Percentiles rank a stretch among this genome's conserved stretches.
These are phyloP conservation scores for Drosophila kohkoa DNA, from an alignment of 1,140 invertebrate genomes.

Conservation along the genomic window DNA sequence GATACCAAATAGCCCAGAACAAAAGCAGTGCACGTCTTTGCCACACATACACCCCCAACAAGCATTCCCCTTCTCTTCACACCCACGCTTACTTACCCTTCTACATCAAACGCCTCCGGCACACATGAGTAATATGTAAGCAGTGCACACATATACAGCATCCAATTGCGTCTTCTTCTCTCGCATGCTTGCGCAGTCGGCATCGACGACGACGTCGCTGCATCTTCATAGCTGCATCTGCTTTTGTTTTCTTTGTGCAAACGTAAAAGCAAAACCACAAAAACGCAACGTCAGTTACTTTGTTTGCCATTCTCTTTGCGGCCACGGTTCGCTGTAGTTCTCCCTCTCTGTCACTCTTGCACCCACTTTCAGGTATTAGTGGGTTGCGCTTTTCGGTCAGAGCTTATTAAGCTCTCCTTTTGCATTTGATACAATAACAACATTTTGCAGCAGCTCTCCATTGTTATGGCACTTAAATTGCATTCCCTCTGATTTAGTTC, in stretches of 20 bases:
- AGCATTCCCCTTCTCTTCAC: background rate
- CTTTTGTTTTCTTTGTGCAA: constrained; percentile 57
- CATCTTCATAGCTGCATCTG: constrained; percentile 55
- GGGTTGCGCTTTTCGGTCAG: constrained; percentile 38
- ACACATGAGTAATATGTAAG: constrained; percentile 54
- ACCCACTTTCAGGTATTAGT: constrained; percentile 37
- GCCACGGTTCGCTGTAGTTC: constrained; percentile 12
- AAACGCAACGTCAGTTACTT: constrained; percentile 30
- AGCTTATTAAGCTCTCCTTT: constrained; percentile 40
- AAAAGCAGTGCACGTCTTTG: constrained; percentile 43
- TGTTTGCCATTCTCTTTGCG: constrained; percentile 52
- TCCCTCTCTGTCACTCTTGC: background rate
- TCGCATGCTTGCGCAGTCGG: background rate
- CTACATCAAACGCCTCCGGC: constrained; percentile 26
- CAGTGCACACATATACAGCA: constrained; percentile 34
- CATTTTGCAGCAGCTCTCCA: constrained; percentile 30
- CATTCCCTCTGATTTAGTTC: constrained; percentile 21
- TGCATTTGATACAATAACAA: constrained; percentile 56
- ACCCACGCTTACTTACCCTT: constrained; percentile 1
- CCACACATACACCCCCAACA: constrained; percentile 5
- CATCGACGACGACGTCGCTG: background rate
- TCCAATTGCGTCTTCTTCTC: constrained; percentile 27
- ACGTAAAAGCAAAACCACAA: constrained; percentile 40
- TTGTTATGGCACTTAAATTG: constrained; percentile 62
- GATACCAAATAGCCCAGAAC: constrained; percentile 51